phyloP scores from a whole-genome alignment of 2,888 invertebrate genomes.

The Lacanobia wlatinum region DNA sequence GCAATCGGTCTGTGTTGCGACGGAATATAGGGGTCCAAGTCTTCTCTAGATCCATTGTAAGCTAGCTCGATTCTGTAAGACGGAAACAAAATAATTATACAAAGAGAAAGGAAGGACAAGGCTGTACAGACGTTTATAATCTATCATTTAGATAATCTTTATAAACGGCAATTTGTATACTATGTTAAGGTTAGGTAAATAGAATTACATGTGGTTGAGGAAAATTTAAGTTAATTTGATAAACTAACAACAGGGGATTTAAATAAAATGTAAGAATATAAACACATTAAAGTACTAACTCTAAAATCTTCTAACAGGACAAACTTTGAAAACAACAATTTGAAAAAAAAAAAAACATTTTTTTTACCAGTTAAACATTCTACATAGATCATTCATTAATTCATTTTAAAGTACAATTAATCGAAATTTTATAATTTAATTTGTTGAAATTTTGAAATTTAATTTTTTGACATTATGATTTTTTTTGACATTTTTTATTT shows the following conservation, averaged over 20 bases:
- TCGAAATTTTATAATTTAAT: too few relatives aligned
- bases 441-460: too few relatives aligned
- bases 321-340: too few relatives aligned
- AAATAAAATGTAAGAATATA: not conserved
- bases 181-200: slow-evolving; percentile 32
- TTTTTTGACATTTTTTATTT: too few relatives aligned
- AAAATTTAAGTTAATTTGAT: not conserved
- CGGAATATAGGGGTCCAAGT: slow-evolving; percentile 86
- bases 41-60: slow-evolving; percentile 87
- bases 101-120: slow-evolving; percentile 40
- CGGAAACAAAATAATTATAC: slow-evolving; percentile 33
- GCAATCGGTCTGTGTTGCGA: slow-evolving; percentile 84
- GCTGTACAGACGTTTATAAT: slow-evolving; percentile 5
- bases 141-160: slow-evolving; percentile 21
- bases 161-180: slow-evolving; percentile 24
- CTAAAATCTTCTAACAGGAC: too few relatives aligned
- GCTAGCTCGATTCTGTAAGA: slow-evolving; percentile 85
- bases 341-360: too few relatives aligned
- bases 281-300: not conserved
- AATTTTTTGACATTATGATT: too few relatives aligned
- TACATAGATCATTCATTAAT: too few relatives aligned
- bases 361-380: not conserved
- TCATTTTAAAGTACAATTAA: too few relatives aligned
- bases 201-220: not conserved
- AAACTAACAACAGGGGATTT: not conserved